Evolutionary conservation across 2,888 invertebrate species (phyloP).

Genomic region (Campoplex nolae): DNA sequence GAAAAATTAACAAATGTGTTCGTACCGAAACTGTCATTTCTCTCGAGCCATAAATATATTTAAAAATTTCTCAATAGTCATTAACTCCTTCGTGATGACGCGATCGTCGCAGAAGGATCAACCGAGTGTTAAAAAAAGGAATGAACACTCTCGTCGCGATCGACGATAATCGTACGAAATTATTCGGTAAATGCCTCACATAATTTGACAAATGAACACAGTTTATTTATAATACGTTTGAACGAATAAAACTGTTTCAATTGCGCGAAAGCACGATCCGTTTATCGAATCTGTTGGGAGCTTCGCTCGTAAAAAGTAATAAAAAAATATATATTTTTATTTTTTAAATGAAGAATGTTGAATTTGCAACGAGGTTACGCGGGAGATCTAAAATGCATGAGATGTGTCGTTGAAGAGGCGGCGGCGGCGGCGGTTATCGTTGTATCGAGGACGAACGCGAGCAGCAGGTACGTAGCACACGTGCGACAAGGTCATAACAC

Average conservation of each 20-base stretch:
- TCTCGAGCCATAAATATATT: no score
- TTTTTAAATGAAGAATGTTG: conserved; percentile 8
- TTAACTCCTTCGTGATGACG: no score
- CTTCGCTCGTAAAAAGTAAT: background rate
- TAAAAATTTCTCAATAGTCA: no score
- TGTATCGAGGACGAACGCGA: conserved; percentile 38
- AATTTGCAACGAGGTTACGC: background rate
- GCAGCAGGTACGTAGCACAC: conserved; percentile 27
- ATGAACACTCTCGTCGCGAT: background rate
- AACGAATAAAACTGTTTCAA: background rate
- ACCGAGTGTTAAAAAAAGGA: background rate
- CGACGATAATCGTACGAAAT: background rate
- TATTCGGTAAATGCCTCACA: background rate
- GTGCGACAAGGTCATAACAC: conserved; percentile 59
- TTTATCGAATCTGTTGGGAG: background rate
- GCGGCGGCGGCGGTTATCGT: conserved; percentile 35
- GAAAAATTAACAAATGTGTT: background rate
- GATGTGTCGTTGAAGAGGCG: conserved; percentile 40
- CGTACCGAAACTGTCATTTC: no score
- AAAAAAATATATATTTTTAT: no score
- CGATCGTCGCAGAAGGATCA: background rate
- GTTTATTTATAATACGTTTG: background rate
- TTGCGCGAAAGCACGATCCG: background rate
- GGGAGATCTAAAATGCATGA: conserved; percentile 32
- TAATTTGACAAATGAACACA: background rate